Evolutionary conservation across 2,113 vertebrate genomes (phyloP), one percentile per base, ranked within the genome.

Genomic region (Muscicapa adusta): DNA sequence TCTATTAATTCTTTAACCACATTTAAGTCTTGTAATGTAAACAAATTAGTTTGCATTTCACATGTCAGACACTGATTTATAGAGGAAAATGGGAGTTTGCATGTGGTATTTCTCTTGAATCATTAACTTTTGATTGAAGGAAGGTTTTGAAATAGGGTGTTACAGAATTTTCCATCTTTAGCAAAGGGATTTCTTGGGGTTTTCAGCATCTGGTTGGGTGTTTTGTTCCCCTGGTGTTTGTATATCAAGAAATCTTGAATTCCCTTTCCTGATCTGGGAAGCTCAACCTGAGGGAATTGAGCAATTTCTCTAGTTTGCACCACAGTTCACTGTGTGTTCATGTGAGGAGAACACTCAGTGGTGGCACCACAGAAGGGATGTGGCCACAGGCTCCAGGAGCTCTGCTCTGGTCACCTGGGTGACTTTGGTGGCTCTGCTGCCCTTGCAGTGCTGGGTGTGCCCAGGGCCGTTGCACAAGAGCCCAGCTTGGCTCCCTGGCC

Each of bases 1-100:
- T 47, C 58, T 88, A 38, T 97, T 97, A 96, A 97, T 97, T 94
- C 88, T 96, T 85, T 86, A 96, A 82, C 84, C 54, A 77, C 77
- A 66, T 93, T 90, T 97, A 76, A 93, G 38, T 85, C 93, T 92
- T 95, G 58, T 94, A 81, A 94, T 92, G 95, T 94, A 66, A 97
- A 78, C 75, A 89, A 93, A 92, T 63, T 43, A 81, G 51, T 63
- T 78, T 83, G 67, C 68, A 42, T 96, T 89, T 78, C 57, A 25
- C 4, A 10, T 88, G 70, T 93, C 86, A 95, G 68, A 38, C 45
- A 29, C 31, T 96, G 91, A 94, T 95, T 95, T 96, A 65, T 91
- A 85, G 77, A 73, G 29, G 58, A 85, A 75, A 84, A 91, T 54
- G 57, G 33, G 47, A 5, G 20, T 70, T 51, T 81, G 29, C 86